Conservation (phyloP, 1,140 invertebrate genomes). For the Hirudo medicinalis region DNA sequence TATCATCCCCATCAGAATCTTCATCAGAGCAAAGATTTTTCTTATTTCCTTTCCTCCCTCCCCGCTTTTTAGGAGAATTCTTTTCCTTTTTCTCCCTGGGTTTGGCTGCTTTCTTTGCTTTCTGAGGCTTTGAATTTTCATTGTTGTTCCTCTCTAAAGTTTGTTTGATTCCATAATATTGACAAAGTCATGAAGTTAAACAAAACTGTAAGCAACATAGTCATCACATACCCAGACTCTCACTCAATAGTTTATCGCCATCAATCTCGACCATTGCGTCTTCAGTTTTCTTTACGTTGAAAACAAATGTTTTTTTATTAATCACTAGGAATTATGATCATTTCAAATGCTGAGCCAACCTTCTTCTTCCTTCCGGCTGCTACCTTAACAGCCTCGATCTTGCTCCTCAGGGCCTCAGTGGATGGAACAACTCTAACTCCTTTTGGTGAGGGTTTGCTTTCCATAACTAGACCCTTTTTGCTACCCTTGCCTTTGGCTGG, state of each 20-base stretch:
- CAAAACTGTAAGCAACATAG: no score
- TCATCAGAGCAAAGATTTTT: slow-evolving; percentile 1
- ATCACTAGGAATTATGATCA: no score
- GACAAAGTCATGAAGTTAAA: no score
- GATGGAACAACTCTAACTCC: slow-evolving; percentile 11
- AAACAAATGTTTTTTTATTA: no score
- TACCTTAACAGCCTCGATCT: slow-evolving; percentile 13
- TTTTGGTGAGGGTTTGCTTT: slow-evolving; percentile 10
- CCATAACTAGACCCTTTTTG: slow-evolving; percentile 4
- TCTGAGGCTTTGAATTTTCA: not conserved
- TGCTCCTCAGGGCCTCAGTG: not conserved
- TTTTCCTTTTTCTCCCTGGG: not conserved
- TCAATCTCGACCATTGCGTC: no score
- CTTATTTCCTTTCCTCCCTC: slow-evolving; percentile 7
- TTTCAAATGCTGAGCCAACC: no score
- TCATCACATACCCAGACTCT: no score
- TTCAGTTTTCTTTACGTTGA: no score
- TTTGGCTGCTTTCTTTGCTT: slow-evolving; percentile 5
- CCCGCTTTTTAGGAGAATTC: not conserved
- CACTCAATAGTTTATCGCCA: no score
- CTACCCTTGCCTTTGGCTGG: slow-evolving; percentile 4
- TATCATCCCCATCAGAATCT: not conserved
- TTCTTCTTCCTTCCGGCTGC: slow-evolving; percentile 1
- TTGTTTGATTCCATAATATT: no score
- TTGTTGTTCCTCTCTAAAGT: no score